Evolutionary conservation across 2,797 vertebrate genomes (phyloP).

Genomic region (Syndactyla subalaris): DNA sequence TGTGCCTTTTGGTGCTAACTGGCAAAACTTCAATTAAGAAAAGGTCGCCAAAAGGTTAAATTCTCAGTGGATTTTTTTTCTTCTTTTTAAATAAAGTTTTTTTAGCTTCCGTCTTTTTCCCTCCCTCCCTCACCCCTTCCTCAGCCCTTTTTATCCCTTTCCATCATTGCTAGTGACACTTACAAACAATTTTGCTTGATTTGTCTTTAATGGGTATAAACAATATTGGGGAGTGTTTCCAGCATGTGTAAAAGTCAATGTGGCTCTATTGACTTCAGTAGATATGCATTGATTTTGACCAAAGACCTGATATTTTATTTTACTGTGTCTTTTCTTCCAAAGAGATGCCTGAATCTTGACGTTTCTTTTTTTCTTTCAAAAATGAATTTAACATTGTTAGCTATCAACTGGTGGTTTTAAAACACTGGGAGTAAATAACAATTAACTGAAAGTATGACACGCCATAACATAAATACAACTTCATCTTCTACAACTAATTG

Average conservation of each 20-base stretch:
- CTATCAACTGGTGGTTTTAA: slow-evolving; percentile 7
- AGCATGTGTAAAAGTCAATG: neutral
- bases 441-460: neutral
- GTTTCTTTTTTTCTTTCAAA: neutral
- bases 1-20: neutral
- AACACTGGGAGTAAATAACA: slow-evolving; percentile 34
- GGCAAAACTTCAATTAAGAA: neutral
- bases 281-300: neutral
- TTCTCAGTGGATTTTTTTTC: neutral
- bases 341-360: neutral
- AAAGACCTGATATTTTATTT: neutral
- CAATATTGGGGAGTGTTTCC: neutral
- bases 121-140: neutral
- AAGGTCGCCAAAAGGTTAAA: neutral
- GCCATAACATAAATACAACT: neutral
- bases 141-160: neutral
- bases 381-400: neutral
- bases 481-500: neutral
- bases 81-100: neutral
- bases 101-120: neutral
- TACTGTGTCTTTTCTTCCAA: neutral
- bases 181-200: neutral
- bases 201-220: neutral
- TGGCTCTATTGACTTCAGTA: neutral
- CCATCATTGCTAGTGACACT: neutral